A percentile compares a stretch with the other conserved stretches of the same genome.
phyloP scores from a whole-genome alignment of 2,797 vertebrate species.

The Choloepus didactylus region DNA sequence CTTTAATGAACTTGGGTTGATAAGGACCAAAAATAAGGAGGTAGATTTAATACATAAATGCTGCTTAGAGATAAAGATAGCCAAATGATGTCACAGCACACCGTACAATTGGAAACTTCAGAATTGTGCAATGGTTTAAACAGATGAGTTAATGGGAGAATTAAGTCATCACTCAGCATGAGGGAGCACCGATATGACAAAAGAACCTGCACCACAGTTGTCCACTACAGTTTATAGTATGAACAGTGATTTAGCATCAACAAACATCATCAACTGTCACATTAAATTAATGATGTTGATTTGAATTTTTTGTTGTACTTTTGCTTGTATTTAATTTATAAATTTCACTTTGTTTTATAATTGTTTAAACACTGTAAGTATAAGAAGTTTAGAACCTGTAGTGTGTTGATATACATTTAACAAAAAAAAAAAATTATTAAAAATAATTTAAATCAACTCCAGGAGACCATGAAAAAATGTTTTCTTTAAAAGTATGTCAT shows the following conservation, averaged over 20 bases:
- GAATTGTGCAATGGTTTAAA: background rate
- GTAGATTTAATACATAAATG: background rate
- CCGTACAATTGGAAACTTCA: background rate
- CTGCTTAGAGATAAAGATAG: constrained; percentile 31
- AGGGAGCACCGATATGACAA: background rate
- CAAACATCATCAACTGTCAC: constrained; percentile 42
- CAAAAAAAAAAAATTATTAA: background rate
- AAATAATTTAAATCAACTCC: constrained; percentile 41
- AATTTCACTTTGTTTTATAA: constrained; percentile 13
- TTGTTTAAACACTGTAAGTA: constrained; percentile 60
- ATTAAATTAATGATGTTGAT: constrained; percentile 19
- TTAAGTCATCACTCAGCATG: background rate
- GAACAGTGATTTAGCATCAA: constrained; percentile 35
- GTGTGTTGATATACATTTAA: background rate
- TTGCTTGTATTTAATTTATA: constrained; percentile 57
- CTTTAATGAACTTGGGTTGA: constrained; percentile 4
- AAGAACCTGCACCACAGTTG: background rate
- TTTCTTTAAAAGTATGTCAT: constrained; percentile 1
- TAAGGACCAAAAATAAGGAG: background rate
- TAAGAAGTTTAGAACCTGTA: background rate
- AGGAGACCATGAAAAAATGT: background rate
- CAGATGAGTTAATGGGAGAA: constrained; percentile 25
- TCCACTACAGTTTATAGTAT: background rate
- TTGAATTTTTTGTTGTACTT: background rate
- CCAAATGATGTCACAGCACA: background rate